Evolutionary conservation across 2,888 invertebrate genomes (phyloP).

Genomic region (Parnassius smintheus): DNA sequence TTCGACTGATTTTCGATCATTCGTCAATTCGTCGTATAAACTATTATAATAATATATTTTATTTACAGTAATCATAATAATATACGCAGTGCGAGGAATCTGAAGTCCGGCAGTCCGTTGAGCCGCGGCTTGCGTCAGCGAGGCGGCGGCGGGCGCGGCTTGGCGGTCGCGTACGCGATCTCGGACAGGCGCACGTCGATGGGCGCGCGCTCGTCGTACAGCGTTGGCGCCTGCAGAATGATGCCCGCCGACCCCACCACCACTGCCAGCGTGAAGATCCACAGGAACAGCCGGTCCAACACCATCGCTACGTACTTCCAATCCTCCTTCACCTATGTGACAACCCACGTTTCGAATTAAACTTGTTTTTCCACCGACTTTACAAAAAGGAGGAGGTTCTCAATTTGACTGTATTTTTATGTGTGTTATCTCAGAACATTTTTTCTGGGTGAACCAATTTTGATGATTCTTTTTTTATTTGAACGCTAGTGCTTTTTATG

Average conservation of each 20-base stretch:
- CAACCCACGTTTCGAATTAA: conserved; percentile 32
- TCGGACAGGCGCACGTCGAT: conserved; percentile 94
- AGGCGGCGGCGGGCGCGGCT: conserved; percentile 83
- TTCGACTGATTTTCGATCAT: conserved; percentile 68
- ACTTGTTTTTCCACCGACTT: too few species aligned
- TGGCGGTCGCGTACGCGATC: conserved; percentile 93
- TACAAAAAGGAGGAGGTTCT: too few species aligned
- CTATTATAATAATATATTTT: conserved; percentile 59
- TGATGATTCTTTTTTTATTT: too few species aligned
- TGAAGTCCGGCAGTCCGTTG: not conserved
- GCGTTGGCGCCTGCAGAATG: conserved; percentile 95
- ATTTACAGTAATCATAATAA: conserved; percentile 54
- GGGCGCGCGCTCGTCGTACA: conserved; percentile 94
- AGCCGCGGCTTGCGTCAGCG: conserved; percentile 17
- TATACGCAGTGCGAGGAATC: conserved; percentile 37
- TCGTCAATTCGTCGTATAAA: conserved; percentile 69
- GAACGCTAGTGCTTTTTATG: too few species aligned
- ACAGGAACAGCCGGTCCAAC: conserved; percentile 96
- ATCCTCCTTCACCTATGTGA: conserved; percentile 93
- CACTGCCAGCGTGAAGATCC: conserved; percentile 98
- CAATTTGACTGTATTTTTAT: too few species aligned
- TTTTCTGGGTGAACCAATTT: too few species aligned
- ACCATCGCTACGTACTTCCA: conserved; percentile 99
- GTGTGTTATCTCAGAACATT: too few species aligned
- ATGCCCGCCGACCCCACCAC: conserved; percentile 96